These are phyloP conservation scores for Parauchenoglanis ngamensis DNA, from an alignment of 2,797 vertebrate species.

Conservation along the genomic window DNA sequence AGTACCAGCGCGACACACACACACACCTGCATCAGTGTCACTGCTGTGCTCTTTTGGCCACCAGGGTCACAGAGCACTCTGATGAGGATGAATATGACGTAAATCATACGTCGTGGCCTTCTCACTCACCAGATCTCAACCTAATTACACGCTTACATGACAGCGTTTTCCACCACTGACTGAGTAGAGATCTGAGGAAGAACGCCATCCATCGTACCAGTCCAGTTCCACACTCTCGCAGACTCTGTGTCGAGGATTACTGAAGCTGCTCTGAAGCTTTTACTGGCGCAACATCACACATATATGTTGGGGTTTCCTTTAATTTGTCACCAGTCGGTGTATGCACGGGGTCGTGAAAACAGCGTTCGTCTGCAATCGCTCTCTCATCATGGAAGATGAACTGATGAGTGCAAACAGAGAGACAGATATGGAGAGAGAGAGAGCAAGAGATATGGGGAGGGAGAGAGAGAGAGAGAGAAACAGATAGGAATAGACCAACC, in stretches of 20 bases:
- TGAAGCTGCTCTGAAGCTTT: not conserved
- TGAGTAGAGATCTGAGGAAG: too few relatives aligned
- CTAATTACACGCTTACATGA: not conserved
- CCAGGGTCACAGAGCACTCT: not conserved
- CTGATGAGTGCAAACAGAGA: not conserved
- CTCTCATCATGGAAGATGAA: not conserved
- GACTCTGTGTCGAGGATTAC: not conserved
- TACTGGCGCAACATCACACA: not conserved
- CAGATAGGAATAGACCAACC: not conserved
- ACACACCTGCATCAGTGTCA: not conserved
- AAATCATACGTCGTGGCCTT: not conserved
- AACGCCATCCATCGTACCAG: not conserved
- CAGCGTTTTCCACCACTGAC: not conserved
- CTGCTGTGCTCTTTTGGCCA: not conserved
- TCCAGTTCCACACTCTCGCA: too few relatives aligned
- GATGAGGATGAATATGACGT: not conserved
- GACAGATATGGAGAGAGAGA: not conserved
- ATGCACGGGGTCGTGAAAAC: too few relatives aligned
- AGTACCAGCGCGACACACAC: not conserved
- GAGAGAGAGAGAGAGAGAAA: not conserved
- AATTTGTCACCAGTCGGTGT: not conserved
- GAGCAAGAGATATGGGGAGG: rapidly evolving
- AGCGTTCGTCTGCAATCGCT: too few relatives aligned
- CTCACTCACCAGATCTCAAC: not conserved
- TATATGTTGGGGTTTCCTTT: not conserved